phyloP scores from a whole-genome alignment of 2,113 vertebrate species.

The Prochilodus magdalenae region DNA sequence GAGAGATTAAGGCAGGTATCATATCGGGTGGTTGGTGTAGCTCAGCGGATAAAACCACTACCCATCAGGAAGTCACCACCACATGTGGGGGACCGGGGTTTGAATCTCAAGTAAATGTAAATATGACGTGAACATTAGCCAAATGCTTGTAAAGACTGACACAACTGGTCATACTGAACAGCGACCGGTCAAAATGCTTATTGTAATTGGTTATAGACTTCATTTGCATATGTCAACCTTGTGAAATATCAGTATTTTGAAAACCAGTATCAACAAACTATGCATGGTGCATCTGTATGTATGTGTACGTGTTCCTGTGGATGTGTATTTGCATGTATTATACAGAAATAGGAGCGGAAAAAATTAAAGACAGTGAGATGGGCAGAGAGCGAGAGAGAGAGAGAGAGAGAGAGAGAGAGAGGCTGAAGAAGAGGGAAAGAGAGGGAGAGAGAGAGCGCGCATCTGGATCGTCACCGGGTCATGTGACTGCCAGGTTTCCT shows the following conservation, averaged over 20 bases:
- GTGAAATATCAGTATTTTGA: background rate
- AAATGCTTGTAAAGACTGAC: no score
- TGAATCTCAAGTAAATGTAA: no score
- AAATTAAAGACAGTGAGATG: slow-evolving; percentile 13
- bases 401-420: slow-evolving; percentile 22
- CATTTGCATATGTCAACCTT: background rate
- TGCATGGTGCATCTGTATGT: background rate
- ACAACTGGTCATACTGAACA: no score
- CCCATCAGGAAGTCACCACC: no score
- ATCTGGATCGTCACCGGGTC: slow-evolving; percentile 69
- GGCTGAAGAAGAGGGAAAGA: background rate
- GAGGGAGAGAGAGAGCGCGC: slow-evolving; percentile 26
- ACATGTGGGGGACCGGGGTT: no score
- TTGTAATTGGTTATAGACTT: background rate
- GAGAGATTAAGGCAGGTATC: no score
- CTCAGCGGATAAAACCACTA: no score
- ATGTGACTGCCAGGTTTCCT: slow-evolving; percentile 83
- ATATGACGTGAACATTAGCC: no score
- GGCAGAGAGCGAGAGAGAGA: background rate
- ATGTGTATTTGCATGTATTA: slow-evolving; percentile 23
- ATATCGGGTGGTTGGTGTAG: no score
- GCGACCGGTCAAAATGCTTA: no score
- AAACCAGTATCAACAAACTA: background rate
- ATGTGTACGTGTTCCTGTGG: background rate
- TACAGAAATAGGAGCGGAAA: background rate